Percentiles rank a stretch among this genome's conserved stretches.
Conservation (phyloP, 53 echinoderm and acorn worm genomes). For the Astropecten irregularis region DNA sequence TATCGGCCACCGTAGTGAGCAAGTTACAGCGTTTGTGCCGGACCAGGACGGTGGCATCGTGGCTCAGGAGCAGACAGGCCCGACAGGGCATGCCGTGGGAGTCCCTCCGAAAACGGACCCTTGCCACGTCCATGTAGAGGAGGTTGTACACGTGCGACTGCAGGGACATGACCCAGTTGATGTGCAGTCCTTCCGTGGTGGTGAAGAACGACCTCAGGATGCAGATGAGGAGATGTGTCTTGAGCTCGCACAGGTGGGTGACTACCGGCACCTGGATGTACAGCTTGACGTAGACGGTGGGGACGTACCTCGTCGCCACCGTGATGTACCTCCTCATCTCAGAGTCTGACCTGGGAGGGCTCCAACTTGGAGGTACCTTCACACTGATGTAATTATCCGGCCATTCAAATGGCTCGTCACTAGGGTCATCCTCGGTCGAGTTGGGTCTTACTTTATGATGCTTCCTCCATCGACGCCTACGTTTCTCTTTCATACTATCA, state of each 20-base stretch:
- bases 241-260: slow-evolving; percentile 48
- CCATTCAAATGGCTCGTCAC: slow-evolving; percentile 42
- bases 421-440: neutral
- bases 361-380: slow-evolving; percentile 21
- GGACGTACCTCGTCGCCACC: slow-evolving; percentile 26
- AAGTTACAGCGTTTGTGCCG: slow-evolving; percentile 44
- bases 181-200: slow-evolving; percentile 53
- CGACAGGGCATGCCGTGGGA: slow-evolving; percentile 8
- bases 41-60: slow-evolving; percentile 54
- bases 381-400: slow-evolving; percentile 36
- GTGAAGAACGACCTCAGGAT: slow-evolving; percentile 66
- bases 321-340: slow-evolving; percentile 37
- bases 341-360: neutral
- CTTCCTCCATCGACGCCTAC: neutral
- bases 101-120: slow-evolving; percentile 35
- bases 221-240: slow-evolving; percentile 63
- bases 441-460: neutral
- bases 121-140: slow-evolving; percentile 48
- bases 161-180: slow-evolving; percentile 57
- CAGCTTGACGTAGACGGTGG: slow-evolving; percentile 31
- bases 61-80: slow-evolving; percentile 48
- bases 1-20: slow-evolving; percentile 28
- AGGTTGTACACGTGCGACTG: slow-evolving; percentile 59
- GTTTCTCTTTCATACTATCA: neutral
- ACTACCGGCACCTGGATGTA: slow-evolving; percentile 50